Evolutionary conservation across 1,140 invertebrate genomes (phyloP), one percentile per base, ranked within the genome.

Genomic region (Galleria mellonella): DNA sequence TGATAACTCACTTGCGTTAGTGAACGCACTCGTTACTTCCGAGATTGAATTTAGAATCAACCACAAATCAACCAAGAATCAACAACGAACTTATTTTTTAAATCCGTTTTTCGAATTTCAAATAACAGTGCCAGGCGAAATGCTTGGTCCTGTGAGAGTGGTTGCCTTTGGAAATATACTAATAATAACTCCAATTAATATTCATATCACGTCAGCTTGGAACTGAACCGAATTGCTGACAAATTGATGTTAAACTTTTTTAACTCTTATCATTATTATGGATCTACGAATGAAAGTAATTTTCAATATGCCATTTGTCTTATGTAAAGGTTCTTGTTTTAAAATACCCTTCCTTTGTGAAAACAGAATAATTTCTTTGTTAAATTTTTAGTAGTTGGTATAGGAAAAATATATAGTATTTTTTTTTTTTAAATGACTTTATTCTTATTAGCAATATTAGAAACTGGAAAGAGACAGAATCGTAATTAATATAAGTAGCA

Each of bases 1-100:
- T 83, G 76, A 83, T 83, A 83, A 81, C 76, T 81, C 75, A 83
- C 75, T 83, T 68, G 75, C 70, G 70, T 83, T 72, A 70, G 68
- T 69, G 69, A 70, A 68, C 66, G 60, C 68, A 64, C 70, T 71
- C 72, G 59, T 67, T 70, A 81, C 79, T 81, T 83, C 79, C 79
- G 79, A 83, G 60, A 76, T 74, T 56, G 52, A 62, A 59, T 59
- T 47, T 51, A 45, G 47, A 65, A 58, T 56, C 50, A 47, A 63
- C 51, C n/a, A n/a, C n/a, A n/a, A n/a, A n/a, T n/a, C n/a, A n/a
- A n/a, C n/a, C n/a, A n/a, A n/a, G n/a, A n/a, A n/a, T n/a, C n/a
- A n/a, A 61, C 30, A 40, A 23, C 35, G 32, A 51, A 57, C 39
- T 47, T 35, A 39, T 55, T 55, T 58, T 51, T 57, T 51, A 41